These are phyloP conservation scores for Psilopogon haemacephalus DNA, from an alignment of 2,113 vertebrate genomes.

Conservation along the genomic window DNA sequence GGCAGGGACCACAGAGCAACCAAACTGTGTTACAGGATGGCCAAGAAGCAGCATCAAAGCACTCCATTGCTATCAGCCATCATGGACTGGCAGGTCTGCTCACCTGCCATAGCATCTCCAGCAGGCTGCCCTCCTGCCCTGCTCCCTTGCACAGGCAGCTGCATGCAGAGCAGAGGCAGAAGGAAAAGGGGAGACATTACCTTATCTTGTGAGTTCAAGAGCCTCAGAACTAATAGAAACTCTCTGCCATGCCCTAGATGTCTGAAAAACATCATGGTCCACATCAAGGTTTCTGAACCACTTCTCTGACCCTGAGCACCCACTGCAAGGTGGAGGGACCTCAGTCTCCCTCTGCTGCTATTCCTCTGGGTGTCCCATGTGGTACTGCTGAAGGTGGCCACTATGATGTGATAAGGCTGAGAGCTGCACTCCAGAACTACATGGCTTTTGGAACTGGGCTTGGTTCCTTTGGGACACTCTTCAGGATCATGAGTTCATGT, in stretches of 20 bases:
- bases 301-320: background rate
- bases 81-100: background rate
- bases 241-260: background rate
- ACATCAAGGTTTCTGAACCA: background rate
- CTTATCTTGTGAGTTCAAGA: background rate
- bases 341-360: background rate
- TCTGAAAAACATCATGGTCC: background rate
- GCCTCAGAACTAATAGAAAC: background rate
- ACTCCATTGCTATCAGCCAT: too few relatives aligned
- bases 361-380: background rate
- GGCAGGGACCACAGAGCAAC: background rate
- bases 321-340: background rate
- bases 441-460: background rate
- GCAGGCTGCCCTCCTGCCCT: background rate
- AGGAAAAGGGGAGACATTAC: background rate
- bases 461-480: background rate
- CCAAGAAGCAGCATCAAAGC: background rate
- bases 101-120: accelerated
- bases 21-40: background rate
- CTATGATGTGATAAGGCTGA: background rate
- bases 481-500: background rate
- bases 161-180: background rate
- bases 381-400: background rate
- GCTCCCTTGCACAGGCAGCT: background rate
- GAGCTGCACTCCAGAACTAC: background rate